A percentile compares a stretch with the other conserved stretches of the same genome.
phyloP scores from a whole-genome alignment of 2,797 vertebrate species.

The Crenichthys baileyi region DNA sequence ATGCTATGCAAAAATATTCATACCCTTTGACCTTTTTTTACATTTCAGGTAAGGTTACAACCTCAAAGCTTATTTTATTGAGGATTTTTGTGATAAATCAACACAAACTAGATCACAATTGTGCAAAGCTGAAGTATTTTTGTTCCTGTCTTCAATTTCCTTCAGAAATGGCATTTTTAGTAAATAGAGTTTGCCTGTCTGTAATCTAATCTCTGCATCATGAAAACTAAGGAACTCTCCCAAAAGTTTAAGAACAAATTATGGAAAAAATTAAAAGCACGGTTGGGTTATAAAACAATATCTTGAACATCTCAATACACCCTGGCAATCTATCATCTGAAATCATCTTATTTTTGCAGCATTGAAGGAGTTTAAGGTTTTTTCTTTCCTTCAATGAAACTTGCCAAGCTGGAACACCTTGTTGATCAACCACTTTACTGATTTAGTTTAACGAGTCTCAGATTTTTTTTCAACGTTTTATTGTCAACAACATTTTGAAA shows the following conservation, averaged over 20 bases:
- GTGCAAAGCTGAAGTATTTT: too few relatives aligned
- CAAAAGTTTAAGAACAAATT: too few relatives aligned
- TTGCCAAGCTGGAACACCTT: not conserved
- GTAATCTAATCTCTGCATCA: too few relatives aligned
- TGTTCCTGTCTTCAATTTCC: too few relatives aligned
- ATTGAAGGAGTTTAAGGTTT: not conserved
- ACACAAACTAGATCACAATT: not conserved
- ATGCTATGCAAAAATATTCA: not conserved
- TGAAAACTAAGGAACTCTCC: too few relatives aligned
- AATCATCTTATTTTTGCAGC: not conserved
- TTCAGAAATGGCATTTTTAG: too few relatives aligned
- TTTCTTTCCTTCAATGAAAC: not conserved
- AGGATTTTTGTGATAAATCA: not conserved
- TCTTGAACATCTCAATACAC: not conserved
- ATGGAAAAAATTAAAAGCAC: too few relatives aligned
- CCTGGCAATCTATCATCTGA: not conserved
- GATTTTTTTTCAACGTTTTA: conserved; percentile 40
- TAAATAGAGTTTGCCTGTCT: too few relatives aligned
- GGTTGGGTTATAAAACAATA: not conserved
- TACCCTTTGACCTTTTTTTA: not conserved
- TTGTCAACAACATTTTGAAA: conserved; percentile 65
- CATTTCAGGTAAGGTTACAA: not conserved
- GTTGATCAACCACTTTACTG: not conserved
- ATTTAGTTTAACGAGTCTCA: not conserved
- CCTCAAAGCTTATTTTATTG: not conserved